These are phyloP conservation scores for Galagoides demidoff DNA, from an alignment of 2,797 vertebrate genomes.

Conservation along the genomic window DNA sequence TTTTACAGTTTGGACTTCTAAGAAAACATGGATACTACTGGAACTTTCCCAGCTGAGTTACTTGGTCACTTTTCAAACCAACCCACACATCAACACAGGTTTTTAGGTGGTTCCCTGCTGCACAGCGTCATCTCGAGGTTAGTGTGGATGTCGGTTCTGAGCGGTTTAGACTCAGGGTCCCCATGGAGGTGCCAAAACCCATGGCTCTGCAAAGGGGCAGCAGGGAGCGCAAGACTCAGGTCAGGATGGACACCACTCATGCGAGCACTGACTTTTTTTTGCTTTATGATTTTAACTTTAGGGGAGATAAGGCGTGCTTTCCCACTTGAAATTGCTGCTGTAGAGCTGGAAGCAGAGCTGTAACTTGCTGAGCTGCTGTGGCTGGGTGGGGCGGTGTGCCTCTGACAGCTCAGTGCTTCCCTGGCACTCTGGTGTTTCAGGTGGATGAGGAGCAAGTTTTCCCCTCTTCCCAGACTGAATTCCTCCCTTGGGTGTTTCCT, in stretches of 20 bases:
- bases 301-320: neutral
- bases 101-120: neutral
- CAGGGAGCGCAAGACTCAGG: constrained; percentile 57
- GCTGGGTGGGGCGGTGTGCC: neutral
- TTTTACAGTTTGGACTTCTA: constrained; percentile 62
- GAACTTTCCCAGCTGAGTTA: constrained; percentile 47
- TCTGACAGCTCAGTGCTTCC: neutral
- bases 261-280: neutral
- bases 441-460: neutral
- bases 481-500: neutral
- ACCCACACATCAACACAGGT: neutral
- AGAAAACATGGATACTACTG: constrained; percentile 71
- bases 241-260: constrained; percentile 56
- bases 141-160: neutral
- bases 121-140: neutral
- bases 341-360: constrained; percentile 15
- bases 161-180: constrained; percentile 63
- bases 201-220: neutral
- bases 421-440: neutral
- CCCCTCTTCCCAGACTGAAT: neutral
- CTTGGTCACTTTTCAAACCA: constrained; percentile 9
- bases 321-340: constrained; percentile 67
- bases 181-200: neutral
- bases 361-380: neutral
- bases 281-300: constrained; percentile 19